Evolutionary conservation across 2,797 vertebrate genomes (phyloP).

Genomic region (Iguana delicatissima): DNA sequence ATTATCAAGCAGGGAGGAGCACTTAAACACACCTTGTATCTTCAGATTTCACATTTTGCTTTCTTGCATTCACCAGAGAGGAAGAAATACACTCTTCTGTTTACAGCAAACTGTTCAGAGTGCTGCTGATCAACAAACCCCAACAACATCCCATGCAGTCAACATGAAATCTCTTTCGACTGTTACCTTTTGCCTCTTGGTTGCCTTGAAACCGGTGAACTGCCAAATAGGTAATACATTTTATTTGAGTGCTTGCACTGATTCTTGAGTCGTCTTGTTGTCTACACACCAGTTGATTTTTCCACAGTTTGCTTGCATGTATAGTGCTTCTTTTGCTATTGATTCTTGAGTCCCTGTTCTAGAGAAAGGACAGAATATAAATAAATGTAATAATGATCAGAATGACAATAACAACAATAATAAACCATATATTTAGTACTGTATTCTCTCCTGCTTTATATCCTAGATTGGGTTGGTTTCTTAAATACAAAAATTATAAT

Average conservation of each 20-base stretch:
- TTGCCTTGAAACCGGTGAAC: constrained; percentile 52
- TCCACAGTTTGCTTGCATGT: background rate
- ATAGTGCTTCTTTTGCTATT: background rate
- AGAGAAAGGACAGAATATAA: too few relatives aligned
- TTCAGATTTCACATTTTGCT: background rate
- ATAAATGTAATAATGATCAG: too few relatives aligned
- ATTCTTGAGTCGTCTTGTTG: background rate
- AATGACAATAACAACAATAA: too few relatives aligned
- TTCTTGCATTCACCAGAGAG: background rate
- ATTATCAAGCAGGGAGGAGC: constrained; percentile 67
- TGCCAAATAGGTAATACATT: constrained; percentile 85
- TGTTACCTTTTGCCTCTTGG: constrained; percentile 72
- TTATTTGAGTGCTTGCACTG: background rate
- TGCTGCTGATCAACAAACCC: background rate
- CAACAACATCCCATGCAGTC: background rate
- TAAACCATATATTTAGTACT: background rate
- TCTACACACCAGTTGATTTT: background rate
- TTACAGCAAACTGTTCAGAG: background rate
- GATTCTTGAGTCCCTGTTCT: too few relatives aligned
- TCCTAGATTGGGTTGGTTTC: background rate
- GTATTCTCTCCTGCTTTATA: background rate
- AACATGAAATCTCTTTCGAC: constrained; percentile 65
- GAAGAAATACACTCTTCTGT: background rate
- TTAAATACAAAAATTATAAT: background rate
- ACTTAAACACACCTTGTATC: constrained; percentile 40